Evolutionary conservation across 2,113 vertebrate species (phyloP).

Genomic region (Indri indri): DNA sequence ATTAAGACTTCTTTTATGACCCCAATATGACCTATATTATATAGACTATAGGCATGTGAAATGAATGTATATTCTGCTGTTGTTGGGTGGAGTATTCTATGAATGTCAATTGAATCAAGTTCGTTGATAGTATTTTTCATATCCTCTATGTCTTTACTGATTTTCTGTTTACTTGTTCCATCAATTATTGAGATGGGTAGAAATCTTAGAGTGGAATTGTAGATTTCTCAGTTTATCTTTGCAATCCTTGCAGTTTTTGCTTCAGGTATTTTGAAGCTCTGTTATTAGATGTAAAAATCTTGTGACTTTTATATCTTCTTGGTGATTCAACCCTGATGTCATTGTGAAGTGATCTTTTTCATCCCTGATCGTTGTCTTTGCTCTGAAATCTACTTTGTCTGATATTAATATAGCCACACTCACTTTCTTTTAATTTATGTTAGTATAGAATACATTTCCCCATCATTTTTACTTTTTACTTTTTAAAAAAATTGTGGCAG

Average conservation of each 20-base stretch:
- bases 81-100: neutral
- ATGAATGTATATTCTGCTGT: neutral
- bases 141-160: neutral
- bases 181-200: neutral
- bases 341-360: neutral
- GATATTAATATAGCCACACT: neutral
- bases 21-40: neutral
- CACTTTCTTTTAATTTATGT: neutral
- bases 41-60: neutral
- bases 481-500: neutral
- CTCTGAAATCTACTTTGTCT: conserved; percentile 4
- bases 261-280: neutral
- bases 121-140: neutral
- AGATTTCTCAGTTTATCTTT: neutral
- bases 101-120: neutral
- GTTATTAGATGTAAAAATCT: neutral
- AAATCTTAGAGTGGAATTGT: neutral
- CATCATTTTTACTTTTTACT: neutral
- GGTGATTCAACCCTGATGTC: neutral
- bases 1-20: neutral
- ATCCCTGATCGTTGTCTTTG: neutral
- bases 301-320: neutral
- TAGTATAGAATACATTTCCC: neutral
- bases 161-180: neutral
- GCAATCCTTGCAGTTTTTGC: neutral